These are phyloP conservation scores for Metallyticus violacea DNA, from an alignment of 2,888 invertebrate genomes.

Conservation along the genomic window DNA sequence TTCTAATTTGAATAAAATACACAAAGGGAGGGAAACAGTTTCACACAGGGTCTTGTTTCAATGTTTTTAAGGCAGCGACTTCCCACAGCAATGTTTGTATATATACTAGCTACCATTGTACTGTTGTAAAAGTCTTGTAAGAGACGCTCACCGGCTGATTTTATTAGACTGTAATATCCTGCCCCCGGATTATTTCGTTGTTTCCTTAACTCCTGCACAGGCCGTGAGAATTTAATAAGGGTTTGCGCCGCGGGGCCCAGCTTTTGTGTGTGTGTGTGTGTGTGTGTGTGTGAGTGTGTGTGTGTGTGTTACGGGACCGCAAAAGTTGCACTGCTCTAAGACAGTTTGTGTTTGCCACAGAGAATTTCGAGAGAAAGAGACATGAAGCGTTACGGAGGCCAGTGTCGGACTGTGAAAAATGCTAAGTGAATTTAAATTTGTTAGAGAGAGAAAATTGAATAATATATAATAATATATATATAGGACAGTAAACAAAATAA, in stretches of 20 bases:
- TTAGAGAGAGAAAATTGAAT: too few relatives aligned
- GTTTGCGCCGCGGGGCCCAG: background rate
- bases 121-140: conserved; percentile 8
- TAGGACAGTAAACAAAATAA: too few relatives aligned
- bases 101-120: background rate
- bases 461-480: too few relatives aligned
- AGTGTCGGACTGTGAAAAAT: background rate
- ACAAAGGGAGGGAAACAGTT: too few relatives aligned
- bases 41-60: background rate
- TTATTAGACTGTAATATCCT: conserved; percentile 17
- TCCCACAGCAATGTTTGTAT: background rate
- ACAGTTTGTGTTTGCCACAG: background rate
- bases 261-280: background rate
- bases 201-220: conserved; percentile 9
- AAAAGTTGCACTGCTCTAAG: background rate
- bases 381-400: background rate
- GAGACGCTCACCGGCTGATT: background rate
- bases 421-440: too few relatives aligned
- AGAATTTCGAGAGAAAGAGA: background rate
- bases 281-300: background rate
- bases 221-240: conserved; percentile 20
- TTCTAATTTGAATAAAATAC: too few relatives aligned
- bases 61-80: background rate
- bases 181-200: conserved; percentile 8
- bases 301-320: background rate